Conservation (phyloP, 2,113 vertebrate genomes). For the Microtus pennsylvanicus region DNA sequence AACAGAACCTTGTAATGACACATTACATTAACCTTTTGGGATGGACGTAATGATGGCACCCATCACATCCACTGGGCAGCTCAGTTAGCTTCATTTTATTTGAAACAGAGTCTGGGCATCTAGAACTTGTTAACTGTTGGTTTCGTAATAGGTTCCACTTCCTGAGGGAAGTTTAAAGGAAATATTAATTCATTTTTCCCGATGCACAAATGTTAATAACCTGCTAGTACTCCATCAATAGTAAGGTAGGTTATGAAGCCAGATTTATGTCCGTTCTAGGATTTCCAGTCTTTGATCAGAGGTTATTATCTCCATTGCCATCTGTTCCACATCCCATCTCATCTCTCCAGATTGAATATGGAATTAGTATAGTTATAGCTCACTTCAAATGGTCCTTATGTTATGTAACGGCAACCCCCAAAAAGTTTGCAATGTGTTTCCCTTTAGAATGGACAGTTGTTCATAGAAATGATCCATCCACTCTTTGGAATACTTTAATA, state of each 20-base stretch:
- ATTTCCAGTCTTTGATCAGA: not conserved
- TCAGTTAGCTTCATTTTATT: not conserved
- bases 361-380: not conserved
- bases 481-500: not conserved
- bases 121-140: not conserved
- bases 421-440: not conserved
- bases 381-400: not conserved
- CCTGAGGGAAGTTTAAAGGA: not conserved
- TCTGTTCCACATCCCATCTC: not conserved
- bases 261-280: not conserved
- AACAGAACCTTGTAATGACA: not conserved
- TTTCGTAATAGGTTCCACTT: not conserved
- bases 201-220: not conserved
- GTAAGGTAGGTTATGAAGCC: not conserved
- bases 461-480: not conserved
- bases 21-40: not conserved
- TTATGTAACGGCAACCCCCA: not conserved
- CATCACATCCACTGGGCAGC: not conserved
- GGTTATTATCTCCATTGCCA: not conserved
- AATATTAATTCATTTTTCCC: not conserved
- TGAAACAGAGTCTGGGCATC: not conserved
- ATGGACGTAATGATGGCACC: not conserved
- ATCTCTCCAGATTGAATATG: not conserved
- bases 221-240: not conserved
- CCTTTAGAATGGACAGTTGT: not conserved